Percentiles rank a stretch among this genome's conserved stretches.
Conservation (phyloP, 2,797 vertebrate species). For the Lepidocolaptes lacrymiger region DNA sequence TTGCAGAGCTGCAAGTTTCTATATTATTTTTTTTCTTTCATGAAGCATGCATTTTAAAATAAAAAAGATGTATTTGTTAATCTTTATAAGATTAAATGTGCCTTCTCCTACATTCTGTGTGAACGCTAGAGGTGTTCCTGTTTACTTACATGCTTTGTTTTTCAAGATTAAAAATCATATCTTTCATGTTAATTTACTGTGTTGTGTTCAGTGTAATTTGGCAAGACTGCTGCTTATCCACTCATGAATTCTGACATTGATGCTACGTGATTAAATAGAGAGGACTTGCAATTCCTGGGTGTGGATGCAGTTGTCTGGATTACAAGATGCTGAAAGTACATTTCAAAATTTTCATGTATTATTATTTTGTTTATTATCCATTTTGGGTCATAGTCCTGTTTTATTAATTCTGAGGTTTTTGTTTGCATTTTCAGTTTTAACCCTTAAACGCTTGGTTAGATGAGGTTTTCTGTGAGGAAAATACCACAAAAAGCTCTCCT, state of each 20-base stretch:
- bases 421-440: neutral
- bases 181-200: neutral
- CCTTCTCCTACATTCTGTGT: accelerated
- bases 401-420: neutral
- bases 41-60: neutral
- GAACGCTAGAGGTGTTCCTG: neutral
- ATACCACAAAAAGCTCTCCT: neutral
- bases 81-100: neutral
- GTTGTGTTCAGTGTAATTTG: neutral
- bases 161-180: neutral
- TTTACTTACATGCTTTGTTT: neutral
- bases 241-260: neutral
- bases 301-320: neutral
- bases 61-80: neutral
- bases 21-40: neutral
- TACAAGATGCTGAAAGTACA: neutral
- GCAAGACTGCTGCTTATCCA: neutral
- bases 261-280: neutral
- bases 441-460: neutral
- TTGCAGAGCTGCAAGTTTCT: conserved; percentile 12
- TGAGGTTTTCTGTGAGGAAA: neutral
- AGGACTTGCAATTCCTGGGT: neutral
- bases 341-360: neutral
- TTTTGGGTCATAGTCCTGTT: neutral
- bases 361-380: neutral